Evolutionary conservation across 2,113 vertebrate genomes (phyloP).

Genomic region (Machaerirhynchus nigripectus): DNA sequence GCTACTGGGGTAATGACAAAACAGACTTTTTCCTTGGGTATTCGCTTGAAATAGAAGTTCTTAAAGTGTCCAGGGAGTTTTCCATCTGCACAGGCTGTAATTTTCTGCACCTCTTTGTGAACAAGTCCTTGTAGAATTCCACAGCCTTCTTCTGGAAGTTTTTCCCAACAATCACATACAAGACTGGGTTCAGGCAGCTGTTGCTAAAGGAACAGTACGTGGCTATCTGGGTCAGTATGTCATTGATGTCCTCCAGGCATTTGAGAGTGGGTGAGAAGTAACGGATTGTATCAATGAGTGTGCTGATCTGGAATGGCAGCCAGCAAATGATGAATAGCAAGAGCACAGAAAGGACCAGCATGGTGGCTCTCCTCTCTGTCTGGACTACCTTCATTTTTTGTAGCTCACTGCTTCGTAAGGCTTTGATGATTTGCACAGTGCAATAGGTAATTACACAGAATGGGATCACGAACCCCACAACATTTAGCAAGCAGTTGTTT

Average conservation of each 20-base stretch:
- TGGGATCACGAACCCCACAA: constrained; percentile 85
- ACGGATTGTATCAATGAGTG: constrained; percentile 76
- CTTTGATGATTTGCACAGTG: constrained; percentile 77
- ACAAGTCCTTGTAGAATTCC: constrained; percentile 75
- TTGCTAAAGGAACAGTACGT: constrained; percentile 85
- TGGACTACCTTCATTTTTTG: constrained; percentile 64
- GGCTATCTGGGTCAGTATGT: constrained; percentile 79
- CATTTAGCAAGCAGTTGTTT: constrained; percentile 77
- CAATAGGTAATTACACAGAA: constrained; percentile 81
- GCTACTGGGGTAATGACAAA: background rate
- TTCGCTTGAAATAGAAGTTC: constrained; percentile 69
- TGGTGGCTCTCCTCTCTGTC: constrained; percentile 79
- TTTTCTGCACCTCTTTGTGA: constrained; percentile 1
- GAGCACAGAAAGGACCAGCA: constrained; percentile 81
- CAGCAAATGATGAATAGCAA: constrained; percentile 85
- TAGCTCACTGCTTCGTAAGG: constrained; percentile 73
- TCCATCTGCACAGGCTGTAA: constrained; percentile 8
- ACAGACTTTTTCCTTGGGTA: constrained; percentile 14
- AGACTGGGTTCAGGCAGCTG: constrained; percentile 90
- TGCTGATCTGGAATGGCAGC: constrained; percentile 83
- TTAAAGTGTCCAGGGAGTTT: constrained; percentile 66
- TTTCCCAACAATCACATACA: constrained; percentile 93
- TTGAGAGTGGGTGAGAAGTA: background rate
- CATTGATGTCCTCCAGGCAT: constrained; percentile 64
- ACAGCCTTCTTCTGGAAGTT: constrained; percentile 88